These are phyloP conservation scores for Oriolus oriolus DNA, from an alignment of 2,113 vertebrate species.

Conservation along the genomic window DNA sequence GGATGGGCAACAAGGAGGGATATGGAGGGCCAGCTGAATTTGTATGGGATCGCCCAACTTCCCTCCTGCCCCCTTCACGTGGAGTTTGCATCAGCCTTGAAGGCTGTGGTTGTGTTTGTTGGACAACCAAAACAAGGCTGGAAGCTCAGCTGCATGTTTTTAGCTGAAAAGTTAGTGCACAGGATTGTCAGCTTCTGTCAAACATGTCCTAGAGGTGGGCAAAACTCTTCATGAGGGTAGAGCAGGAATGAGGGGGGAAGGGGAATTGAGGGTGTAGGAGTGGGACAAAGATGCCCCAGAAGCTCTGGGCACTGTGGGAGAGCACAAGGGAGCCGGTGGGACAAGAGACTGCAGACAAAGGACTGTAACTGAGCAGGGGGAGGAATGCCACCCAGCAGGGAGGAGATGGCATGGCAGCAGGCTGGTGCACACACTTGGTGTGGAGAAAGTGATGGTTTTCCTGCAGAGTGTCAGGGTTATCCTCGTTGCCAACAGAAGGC, in stretches of 20 bases:
- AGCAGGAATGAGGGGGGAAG: background rate
- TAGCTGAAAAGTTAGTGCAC: accelerated
- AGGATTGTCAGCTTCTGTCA: background rate
- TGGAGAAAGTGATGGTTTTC: accelerated
- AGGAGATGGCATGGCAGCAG: background rate
- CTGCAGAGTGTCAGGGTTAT: background rate
- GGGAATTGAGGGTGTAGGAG: background rate
- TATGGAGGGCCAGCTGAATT: background rate
- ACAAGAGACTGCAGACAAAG: too few species aligned
- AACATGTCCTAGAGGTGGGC: accelerated
- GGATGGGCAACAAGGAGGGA: background rate
- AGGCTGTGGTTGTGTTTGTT: background rate
- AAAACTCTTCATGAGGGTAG: background rate
- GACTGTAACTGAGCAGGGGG: accelerated
- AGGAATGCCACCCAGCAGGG: background rate
- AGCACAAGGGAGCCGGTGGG: background rate
- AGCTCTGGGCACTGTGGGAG: background rate
- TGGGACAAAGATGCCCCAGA: background rate
- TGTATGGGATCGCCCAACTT: background rate
- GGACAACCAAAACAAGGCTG: background rate
- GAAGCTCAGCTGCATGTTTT: background rate
- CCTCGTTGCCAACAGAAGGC: background rate
- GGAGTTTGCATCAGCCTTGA: background rate
- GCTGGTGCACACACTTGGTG: background rate
- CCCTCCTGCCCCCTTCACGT: background rate